Conservation (phyloP, 1,140 invertebrate genomes). For the Meteorus sp. region DNA sequence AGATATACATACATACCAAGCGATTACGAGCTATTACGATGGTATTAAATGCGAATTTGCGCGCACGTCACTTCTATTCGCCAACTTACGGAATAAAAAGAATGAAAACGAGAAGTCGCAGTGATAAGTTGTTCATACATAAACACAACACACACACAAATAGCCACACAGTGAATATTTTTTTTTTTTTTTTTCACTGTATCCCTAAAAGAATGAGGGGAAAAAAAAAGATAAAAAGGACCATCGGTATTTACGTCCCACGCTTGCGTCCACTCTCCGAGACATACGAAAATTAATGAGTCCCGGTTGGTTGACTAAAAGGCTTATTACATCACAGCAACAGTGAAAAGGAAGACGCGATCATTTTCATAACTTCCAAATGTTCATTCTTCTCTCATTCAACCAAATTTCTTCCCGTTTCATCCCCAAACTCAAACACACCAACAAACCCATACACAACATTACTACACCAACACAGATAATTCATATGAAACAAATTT, state of each 20-base stretch:
- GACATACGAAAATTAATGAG: constrained; percentile 16
- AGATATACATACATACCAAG: constrained; percentile 18
- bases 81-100: neutral
- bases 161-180: too few species aligned
- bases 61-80: neutral
- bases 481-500: too few species aligned
- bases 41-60: constrained; percentile 20
- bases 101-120: neutral
- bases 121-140: neutral
- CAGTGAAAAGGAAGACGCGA: neutral
- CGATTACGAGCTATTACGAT: constrained; percentile 20
- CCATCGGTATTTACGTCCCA: constrained; percentile 20
- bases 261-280: constrained; percentile 5
- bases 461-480: too few species aligned
- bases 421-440: neutral
- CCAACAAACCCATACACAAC: too few species aligned
- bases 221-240: constrained; percentile 3
- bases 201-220: neutral
- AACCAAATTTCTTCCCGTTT: neutral
- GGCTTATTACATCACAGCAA: constrained; percentile 12
- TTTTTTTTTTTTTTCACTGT: too few species aligned
- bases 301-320: constrained; percentile 10
- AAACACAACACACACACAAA: neutral
- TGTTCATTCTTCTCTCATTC: neutral
- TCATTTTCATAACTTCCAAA: neutral